phyloP scores from a whole-genome alignment of 2,888 invertebrate genomes.

The Tetranychus piercei region DNA sequence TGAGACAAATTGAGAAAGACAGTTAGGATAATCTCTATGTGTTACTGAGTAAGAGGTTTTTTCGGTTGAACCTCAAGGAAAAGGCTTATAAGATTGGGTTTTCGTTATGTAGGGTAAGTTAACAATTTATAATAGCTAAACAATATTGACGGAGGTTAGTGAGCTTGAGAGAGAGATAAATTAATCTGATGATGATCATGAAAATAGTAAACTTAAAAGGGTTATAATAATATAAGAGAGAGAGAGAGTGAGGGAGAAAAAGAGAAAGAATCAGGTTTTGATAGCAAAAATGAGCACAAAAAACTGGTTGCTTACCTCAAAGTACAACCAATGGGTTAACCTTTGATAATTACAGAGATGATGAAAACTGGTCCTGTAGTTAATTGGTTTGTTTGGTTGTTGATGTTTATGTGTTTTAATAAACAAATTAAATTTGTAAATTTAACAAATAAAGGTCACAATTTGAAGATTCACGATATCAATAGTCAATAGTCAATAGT shows the following conservation, averaged over 20 bases:
- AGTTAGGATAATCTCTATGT: neutral
- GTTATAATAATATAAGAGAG: neutral
- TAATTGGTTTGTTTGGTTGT: too few species aligned
- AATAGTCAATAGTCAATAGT: too few species aligned
- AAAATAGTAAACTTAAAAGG: neutral
- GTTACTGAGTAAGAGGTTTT: neutral
- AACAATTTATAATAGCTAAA: too few species aligned
- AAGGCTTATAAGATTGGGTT: neutral
- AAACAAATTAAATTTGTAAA: too few species aligned
- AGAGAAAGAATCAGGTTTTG: neutral
- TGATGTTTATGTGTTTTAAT: too few species aligned
- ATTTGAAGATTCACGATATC: too few species aligned
- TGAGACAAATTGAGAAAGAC: constrained; percentile 33
- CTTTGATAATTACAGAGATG: neutral
- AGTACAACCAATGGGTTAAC: neutral
- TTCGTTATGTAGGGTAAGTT: too few species aligned
- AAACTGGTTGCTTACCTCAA: neutral
- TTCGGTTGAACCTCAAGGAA: neutral
- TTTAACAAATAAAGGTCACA: too few species aligned
- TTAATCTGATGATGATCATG: neutral
- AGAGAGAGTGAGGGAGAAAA: neutral
- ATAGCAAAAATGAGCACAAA: neutral
- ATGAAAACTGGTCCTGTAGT: too few species aligned
- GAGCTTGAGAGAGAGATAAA: neutral
- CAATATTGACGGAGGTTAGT: neutral